A percentile compares a stretch with the other conserved stretches of the same genome.
Conservation (phyloP, 2,113 vertebrate species). For the Rhynchomys soricoides region DNA sequence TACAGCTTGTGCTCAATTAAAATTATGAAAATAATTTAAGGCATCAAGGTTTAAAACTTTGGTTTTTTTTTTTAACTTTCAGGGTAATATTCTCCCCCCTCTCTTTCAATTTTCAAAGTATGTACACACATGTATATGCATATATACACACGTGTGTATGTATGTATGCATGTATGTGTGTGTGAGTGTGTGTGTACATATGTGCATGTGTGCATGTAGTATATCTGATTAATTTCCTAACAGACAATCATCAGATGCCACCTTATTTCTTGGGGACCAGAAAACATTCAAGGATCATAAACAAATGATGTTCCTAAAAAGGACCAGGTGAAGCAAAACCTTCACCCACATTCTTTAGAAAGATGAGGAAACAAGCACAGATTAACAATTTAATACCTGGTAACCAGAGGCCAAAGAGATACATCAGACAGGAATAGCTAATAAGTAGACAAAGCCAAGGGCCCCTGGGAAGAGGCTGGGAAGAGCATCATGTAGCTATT, state of each 20-base stretch:
- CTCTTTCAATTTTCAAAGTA: background rate
- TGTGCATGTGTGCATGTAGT: background rate
- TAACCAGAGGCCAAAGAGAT: background rate
- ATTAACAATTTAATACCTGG: background rate
- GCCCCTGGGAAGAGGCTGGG: background rate
- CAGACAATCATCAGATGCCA: background rate
- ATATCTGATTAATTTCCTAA: background rate
- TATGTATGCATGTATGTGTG: background rate
- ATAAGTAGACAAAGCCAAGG: background rate
- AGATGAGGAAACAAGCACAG: background rate
- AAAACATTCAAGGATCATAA: background rate
- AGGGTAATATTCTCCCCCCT: background rate
- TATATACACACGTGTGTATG: background rate
- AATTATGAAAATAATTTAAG: constrained; percentile 29
- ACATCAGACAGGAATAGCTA: background rate
- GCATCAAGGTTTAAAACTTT: background rate
- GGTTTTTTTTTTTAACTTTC: background rate
- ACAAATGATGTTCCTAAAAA: background rate
- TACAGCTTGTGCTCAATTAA: background rate
- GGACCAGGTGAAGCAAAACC: background rate
- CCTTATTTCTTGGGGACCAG: background rate
- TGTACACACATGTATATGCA: background rate
- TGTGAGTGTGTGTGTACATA: too few relatives aligned
- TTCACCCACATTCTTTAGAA: background rate
- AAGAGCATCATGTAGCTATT: background rate